Evolutionary conservation across 2,113 vertebrate species (phyloP), one percentile per base, ranked within the genome.

Genomic region (Dasyurus viverrinus): DNA sequence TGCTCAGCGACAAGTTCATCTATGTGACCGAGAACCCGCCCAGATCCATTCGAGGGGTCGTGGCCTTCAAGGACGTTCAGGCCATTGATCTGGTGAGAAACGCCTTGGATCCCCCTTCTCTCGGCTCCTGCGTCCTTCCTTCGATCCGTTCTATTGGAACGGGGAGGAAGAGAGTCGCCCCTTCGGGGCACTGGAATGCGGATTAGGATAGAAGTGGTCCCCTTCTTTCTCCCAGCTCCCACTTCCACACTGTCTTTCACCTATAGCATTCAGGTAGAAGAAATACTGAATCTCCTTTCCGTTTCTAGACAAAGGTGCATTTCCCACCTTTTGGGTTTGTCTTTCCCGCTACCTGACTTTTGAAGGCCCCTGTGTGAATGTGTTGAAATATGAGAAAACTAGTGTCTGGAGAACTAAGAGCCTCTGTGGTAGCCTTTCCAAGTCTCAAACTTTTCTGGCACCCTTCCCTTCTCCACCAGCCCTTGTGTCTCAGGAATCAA

Each of bases 1-100:
- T 99, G 60, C 96, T 99, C 96, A 98, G 98, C 95, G 98, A 99
- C 93, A 98, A 98, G 95, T 93, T 98, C 94, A 97, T 99, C 94
- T 99, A 99, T 97, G 95, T 99, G 93, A 97, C 98, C 0, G 98
- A 99, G 96, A 98, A 98, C 96, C 97, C 98, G 2, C 99, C 99
- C 30, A 98, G 97, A 93, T 97, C 98, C 55, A 97, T 99, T 89
- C 98, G 95, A 0, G 36, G 89, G 2, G 99, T 97, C 0, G 97
- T 98, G 1, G 97, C 96, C 52, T 98, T 99, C 96, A 94, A 95
- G 96, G 97, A 98, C 95, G 96, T 99, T 94, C 90, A 97, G 24
- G 98, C 98, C 97, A 98, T 99, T 25, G 98, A 98, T 92, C 94
- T 99, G 99, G 99, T 99, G 96, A 98, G 99, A 92, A 26, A 89